Conservation (phyloP, 2,888 invertebrate species). For the Scotopteryx bipunctaria region DNA sequence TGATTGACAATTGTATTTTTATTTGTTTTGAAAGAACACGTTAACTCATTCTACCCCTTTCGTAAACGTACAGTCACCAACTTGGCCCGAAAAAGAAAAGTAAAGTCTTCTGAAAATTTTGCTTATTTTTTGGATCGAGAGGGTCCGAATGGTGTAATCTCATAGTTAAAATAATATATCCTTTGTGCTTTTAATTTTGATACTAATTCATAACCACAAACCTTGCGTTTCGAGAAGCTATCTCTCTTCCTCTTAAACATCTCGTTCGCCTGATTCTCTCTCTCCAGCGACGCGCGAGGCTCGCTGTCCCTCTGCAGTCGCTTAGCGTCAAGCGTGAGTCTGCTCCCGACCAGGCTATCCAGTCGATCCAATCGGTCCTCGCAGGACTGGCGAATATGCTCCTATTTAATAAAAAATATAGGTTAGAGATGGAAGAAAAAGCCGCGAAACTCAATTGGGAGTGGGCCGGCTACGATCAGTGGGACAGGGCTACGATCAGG, state of each 20-base stretch:
- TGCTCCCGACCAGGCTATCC: conserved; percentile 72
- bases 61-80: no score
- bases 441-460: no score
- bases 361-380: conserved; percentile 91
- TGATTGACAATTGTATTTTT: not conserved
- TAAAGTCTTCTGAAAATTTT: no score
- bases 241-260: conserved; percentile 69
- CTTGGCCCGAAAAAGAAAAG: no score
- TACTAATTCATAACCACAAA: conserved; percentile 32
- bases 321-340: conserved; percentile 67
- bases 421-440: no score
- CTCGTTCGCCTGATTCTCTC: conserved; percentile 76
- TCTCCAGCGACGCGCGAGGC: conserved; percentile 69
- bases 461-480: no score
- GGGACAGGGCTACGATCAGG: no score
- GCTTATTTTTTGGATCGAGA: no score
- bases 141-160: no score
- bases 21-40: not conserved
- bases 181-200: no score
- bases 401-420: conserved; percentile 50
- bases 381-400: conserved; percentile 88
- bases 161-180: no score
- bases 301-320: conserved; percentile 63
- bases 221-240: conserved; percentile 67
- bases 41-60: no score